A percentile compares a stretch with the other conserved stretches of the same genome.
These are phyloP conservation scores for Syngnathus acus DNA, from an alignment of 2,797 vertebrate genomes.

Conservation along the genomic window DNA sequence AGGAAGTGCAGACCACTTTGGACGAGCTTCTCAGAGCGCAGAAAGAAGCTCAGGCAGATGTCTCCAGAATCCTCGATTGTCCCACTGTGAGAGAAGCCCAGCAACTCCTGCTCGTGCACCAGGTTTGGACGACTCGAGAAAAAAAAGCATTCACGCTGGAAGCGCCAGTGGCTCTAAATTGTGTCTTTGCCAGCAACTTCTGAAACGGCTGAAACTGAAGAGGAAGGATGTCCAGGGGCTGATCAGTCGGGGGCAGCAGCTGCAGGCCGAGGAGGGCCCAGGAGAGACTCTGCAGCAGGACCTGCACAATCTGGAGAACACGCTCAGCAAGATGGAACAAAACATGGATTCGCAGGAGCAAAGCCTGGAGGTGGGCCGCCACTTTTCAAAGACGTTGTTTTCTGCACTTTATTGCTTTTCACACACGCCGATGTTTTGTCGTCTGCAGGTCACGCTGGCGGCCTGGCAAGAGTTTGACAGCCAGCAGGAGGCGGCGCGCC, in stretches of 20 bases:
- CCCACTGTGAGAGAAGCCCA: conserved; percentile 85
- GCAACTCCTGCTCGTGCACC: conserved; percentile 82
- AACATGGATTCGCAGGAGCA: conserved; percentile 83
- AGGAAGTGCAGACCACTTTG: conserved; percentile 79
- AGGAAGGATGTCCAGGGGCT: conserved; percentile 84
- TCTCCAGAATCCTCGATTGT: conserved; percentile 80
- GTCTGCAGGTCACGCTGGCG: conserved; percentile 78
- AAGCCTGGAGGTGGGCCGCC: conserved; percentile 76
- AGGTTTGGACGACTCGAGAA: conserved; percentile 64
- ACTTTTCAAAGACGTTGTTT: neutral
- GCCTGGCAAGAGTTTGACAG: conserved; percentile 93
- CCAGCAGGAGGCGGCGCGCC: conserved; percentile 81
- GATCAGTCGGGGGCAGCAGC: conserved; percentile 74
- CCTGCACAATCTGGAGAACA: conserved; percentile 75
- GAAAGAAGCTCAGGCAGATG: conserved; percentile 79
- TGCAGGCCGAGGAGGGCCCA: conserved; percentile 77
- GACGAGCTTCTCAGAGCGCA: conserved; percentile 81
- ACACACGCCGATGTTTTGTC: neutral
- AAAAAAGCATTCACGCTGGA: neutral
- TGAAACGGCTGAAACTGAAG: conserved; percentile 79
- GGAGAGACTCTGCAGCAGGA: conserved; percentile 71
- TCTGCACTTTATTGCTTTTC: neutral
- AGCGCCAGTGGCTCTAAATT: neutral
- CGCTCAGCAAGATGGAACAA: conserved; percentile 78
- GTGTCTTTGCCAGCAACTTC: conserved; percentile 73